A percentile compares a stretch with the other conserved stretches of the same genome.
These are phyloP conservation scores for Papilio protenor DNA, from an alignment of 2,888 invertebrate genomes.

Conservation along the genomic window DNA sequence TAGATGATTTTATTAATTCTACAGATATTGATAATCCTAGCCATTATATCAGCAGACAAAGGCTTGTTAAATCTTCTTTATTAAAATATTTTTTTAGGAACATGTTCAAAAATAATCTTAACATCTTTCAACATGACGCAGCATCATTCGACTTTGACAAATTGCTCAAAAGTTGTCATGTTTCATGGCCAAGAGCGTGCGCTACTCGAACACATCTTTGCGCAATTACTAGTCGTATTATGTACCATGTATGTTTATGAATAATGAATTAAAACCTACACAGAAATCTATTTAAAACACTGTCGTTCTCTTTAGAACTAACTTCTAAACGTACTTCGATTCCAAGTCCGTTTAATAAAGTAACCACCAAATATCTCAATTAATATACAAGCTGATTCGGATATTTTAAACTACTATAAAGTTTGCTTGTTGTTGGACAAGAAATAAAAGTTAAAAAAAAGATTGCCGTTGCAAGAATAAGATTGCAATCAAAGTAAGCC, in stretches of 20 bases:
- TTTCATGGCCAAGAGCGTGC: conserved; percentile 37
- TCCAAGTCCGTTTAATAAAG: too few species aligned
- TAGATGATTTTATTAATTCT: too few species aligned
- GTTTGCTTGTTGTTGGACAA: too few species aligned
- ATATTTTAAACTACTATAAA: too few species aligned
- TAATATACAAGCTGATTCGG: too few species aligned
- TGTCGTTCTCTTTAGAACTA: too few species aligned
- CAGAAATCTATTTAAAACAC: not conserved
- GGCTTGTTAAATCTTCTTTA: too few species aligned
- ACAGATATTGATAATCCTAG: too few species aligned
- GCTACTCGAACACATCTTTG: conserved; percentile 2
- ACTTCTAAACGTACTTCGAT: too few species aligned
- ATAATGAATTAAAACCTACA: not conserved
- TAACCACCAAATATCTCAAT: too few species aligned
- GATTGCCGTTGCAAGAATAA: not conserved
- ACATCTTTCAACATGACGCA: conserved; percentile 6
- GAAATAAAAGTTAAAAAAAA: too few species aligned
- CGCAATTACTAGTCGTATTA: conserved; percentile 13
- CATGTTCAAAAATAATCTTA: not conserved
- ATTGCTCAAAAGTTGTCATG: conserved; percentile 19
- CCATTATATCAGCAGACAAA: too few species aligned
- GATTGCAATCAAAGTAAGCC: not conserved
- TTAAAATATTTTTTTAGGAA: not conserved
- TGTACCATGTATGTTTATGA: not conserved
- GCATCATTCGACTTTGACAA: conserved; percentile 12